Base-by-base conservation (phyloP, 2,113 vertebrate species). In the Numida meleagris region DNA sequence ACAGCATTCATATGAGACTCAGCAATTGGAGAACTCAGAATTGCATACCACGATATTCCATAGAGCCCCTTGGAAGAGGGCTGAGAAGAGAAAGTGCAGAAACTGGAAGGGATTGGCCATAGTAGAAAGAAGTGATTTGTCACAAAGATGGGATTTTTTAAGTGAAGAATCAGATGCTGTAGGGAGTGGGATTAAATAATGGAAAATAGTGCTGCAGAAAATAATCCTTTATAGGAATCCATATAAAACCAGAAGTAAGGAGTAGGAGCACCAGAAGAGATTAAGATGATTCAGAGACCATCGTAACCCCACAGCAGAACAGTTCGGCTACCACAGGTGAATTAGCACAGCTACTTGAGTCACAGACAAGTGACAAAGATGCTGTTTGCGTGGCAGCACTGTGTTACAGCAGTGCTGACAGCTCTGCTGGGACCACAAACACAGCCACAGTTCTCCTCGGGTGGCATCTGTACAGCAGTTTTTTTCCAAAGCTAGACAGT, bases 321-420 rank as follows among this genome's bases (percentile, higher is more conserved):
- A 45, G 71, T 68, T 63, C 77, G 14, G 62, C 29, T 79, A 27
- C 7, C 2, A 7, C 15, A 42, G 62, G 21, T 87, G 51, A 78
- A 53, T 34, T 59, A 58, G 66, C 55, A 29, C 0, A 0, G 57
- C 29, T 61, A 79, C 13, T 23, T 0, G 38, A 72, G 85, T 8
- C 46, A 53, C 51, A 71, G 61, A 14, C n/a, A 63, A 57, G 48
- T n/a, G 46, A 40, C 46, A 13, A 20, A 84, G 38, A 59, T 66
- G 63, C 80, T 66, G 15, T 12, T 75, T 65, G 42, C 20, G 1
- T 36, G 43, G 79, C 48, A 23, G 36, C 29, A 38, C 78, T 38
- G 27, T 5, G 24, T 8, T 27, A 55, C 0, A 0, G 10, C 46
- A 66, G 72, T 3, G 18, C 68, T 4, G 11, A 46, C 58, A 83